Evolutionary conservation across 2,113 vertebrate species (phyloP).

Genomic region (Echinops telfairi): DNA sequence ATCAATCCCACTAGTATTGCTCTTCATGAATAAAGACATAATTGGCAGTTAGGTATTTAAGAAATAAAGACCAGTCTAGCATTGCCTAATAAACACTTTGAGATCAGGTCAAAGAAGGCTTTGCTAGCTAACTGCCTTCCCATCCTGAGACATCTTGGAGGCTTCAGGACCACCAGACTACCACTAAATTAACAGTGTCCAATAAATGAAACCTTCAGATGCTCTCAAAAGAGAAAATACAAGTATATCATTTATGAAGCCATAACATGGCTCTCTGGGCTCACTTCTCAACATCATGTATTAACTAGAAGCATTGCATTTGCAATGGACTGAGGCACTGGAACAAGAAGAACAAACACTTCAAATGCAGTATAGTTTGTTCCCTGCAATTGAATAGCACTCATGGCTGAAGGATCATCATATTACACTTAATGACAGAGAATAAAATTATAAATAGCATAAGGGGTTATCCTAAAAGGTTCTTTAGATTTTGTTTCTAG

Average conservation of each 20-base stretch:
- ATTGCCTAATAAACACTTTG: constrained; percentile 34
- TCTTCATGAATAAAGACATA: not conserved
- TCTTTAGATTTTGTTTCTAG: constrained; percentile 51
- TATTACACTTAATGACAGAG: constrained; percentile 53
- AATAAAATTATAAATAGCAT: constrained; percentile 46
- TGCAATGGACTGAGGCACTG: not conserved
- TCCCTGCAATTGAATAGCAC: constrained; percentile 32
- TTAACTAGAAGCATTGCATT: constrained; percentile 40
- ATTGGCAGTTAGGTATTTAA: constrained; percentile 10
- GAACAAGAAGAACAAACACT: constrained; percentile 37
- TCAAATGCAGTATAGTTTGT: constrained; percentile 7
- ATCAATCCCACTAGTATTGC: constrained; percentile 1
- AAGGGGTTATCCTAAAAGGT: constrained; percentile 41
- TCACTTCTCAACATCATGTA: constrained; percentile 30
- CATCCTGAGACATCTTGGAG: constrained; percentile 3
- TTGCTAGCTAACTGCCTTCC: not conserved
- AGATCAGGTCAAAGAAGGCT: constrained; percentile 44
- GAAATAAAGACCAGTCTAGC: constrained; percentile 44
- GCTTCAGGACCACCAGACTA: not conserved
- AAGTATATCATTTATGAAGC: not conserved
- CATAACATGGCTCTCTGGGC: not conserved
- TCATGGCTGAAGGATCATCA: constrained; percentile 9
- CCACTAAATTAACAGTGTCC: constrained; percentile 14
- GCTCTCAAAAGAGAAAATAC: constrained; percentile 26
- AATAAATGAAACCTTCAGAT: constrained; percentile 28